These are phyloP conservation scores for Calcarius lapponicus DNA, from an alignment of 2,797 vertebrate genomes.

Conservation along the genomic window DNA sequence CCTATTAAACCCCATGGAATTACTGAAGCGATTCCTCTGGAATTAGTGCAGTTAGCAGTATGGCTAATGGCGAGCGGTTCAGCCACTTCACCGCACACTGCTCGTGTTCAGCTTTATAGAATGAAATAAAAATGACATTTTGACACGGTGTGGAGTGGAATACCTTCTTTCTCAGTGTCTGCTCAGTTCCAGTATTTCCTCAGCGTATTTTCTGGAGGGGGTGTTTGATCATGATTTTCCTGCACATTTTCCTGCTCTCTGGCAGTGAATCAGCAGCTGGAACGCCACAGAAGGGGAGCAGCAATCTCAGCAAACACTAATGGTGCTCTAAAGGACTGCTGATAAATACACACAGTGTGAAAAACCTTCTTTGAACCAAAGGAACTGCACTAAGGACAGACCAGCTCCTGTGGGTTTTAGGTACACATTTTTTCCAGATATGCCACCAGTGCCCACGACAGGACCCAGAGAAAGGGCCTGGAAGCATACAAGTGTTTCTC, in stretches of 20 bases:
- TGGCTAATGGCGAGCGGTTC: not conserved
- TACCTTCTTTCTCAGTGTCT: not conserved
- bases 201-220: not conserved
- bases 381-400: not conserved
- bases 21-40: not conserved
- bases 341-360: not conserved
- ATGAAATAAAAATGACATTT: not conserved
- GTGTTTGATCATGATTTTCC: not conserved
- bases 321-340: not conserved
- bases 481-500: not conserved
- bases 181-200: not conserved
- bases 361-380: constrained; percentile 17
- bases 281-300: not conserved
- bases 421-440: not conserved
- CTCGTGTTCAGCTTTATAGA: not conserved
- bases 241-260: not conserved
- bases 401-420: not conserved
- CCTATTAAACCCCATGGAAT: not conserved
- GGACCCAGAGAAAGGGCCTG: not conserved
- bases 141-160: not conserved
- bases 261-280: constrained; percentile 33
- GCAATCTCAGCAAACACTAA: not conserved
- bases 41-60: not conserved
- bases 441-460: not conserved
- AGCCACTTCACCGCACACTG: not conserved